Evolutionary conservation across 2,888 invertebrate species (phyloP).

Genomic region (Clanis bilineata): DNA sequence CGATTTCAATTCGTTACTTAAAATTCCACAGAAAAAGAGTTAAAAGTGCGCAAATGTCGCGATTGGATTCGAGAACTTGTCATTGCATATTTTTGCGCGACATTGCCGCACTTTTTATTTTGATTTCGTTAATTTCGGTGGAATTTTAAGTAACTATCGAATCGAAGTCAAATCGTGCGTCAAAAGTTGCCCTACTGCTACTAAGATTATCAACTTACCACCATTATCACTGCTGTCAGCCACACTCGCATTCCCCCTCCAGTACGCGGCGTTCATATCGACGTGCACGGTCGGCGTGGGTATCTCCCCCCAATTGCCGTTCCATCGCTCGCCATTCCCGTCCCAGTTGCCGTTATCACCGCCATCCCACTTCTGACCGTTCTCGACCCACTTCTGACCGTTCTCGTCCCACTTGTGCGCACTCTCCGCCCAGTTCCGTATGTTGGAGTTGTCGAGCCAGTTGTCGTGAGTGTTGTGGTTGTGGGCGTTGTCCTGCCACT

Average conservation of each 20-base stretch:
- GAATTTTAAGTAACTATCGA: no score
- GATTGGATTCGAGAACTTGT: no score
- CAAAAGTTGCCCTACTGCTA: no score
- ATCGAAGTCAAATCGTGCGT: no score
- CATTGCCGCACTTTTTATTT: no score
- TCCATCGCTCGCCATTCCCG: constrained; percentile 51
- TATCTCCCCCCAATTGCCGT: constrained; percentile 69
- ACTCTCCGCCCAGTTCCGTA: constrained; percentile 67
- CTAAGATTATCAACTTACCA: constrained; percentile 55
- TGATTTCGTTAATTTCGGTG: no score
- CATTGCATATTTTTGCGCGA: no score
- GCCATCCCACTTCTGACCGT: constrained; percentile 33
- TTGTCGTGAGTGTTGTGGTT: constrained; percentile 48
- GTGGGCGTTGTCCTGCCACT: constrained; percentile 47
- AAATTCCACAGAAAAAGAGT: no score
- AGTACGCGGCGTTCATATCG: constrained; percentile 69
- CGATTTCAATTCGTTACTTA: no score
- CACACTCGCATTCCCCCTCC: constrained; percentile 71
- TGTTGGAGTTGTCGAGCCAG: constrained; percentile 66
- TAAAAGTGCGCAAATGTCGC: no score
- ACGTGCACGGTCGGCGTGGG: constrained; percentile 73
- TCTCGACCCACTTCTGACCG: neutral
- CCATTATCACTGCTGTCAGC: constrained; percentile 79
- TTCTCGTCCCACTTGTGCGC: constrained; percentile 42
- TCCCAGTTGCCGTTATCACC: constrained; percentile 62